These are phyloP conservation scores for Diglossa brunneiventris DNA, from an alignment of 2,113 vertebrate genomes.

Conservation along the genomic window DNA sequence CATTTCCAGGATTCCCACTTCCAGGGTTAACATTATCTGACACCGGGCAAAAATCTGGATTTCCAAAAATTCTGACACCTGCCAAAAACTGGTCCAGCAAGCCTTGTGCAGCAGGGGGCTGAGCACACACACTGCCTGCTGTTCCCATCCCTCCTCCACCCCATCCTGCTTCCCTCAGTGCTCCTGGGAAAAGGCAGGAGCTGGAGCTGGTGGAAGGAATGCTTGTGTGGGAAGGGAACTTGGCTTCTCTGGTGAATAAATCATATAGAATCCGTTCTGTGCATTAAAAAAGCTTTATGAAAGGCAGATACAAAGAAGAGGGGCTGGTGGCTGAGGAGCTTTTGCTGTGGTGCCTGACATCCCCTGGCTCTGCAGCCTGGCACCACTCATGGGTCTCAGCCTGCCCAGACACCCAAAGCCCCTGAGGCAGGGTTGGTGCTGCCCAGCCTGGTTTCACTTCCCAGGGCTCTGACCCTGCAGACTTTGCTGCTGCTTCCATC, in stretches of 20 bases:
- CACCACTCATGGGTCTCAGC: neutral
- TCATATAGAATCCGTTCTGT: neutral
- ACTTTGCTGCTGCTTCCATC: neutral
- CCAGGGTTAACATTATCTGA: neutral
- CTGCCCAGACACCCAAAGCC: neutral
- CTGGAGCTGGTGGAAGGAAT: neutral
- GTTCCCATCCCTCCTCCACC: neutral
- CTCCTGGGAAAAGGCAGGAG: constrained; percentile 22
- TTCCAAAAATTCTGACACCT: neutral
- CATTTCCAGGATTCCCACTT: neutral
- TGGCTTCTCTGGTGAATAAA: neutral
- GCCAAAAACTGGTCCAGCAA: neutral
- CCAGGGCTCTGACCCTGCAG: neutral
- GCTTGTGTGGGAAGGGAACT: neutral
- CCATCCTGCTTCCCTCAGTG: neutral
- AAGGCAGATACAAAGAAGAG: neutral
- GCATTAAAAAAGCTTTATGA: neutral
- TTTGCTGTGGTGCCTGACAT: neutral
- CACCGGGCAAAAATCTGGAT: neutral
- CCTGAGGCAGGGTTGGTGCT: neutral
- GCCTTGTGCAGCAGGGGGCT: neutral
- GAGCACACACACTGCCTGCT: neutral
- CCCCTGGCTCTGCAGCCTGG: neutral
- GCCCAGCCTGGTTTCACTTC: neutral
- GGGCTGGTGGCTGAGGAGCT: neutral